phyloP scores from a whole-genome alignment of 2,797 vertebrate genomes.

The Lindbergichthys nudifrons region DNA sequence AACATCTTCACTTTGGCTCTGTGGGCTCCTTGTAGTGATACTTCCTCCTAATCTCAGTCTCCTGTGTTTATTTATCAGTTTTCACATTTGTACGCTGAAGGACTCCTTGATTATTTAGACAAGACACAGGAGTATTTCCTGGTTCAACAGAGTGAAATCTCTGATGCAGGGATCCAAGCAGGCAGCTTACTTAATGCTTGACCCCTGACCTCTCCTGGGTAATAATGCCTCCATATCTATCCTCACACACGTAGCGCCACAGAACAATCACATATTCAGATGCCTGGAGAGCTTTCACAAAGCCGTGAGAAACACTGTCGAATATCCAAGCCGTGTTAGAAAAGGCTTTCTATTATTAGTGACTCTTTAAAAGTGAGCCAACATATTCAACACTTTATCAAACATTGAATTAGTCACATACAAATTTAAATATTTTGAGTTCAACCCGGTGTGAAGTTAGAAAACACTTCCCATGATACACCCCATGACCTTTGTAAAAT shows the following conservation, averaged over 20 bases:
- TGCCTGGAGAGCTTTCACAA: slow-evolving; percentile 68
- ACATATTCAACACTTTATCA: neutral
- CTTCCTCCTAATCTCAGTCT: slow-evolving; percentile 78
- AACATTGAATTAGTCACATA: slow-evolving; percentile 18
- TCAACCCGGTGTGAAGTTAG: slow-evolving; percentile 37
- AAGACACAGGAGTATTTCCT: slow-evolving; percentile 83
- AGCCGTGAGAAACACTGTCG: slow-evolving; percentile 53
- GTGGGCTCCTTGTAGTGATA: slow-evolving; percentile 65
- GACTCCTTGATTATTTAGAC: slow-evolving; percentile 87
- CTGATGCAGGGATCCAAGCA: slow-evolving; percentile 79
- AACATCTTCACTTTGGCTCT: slow-evolving; percentile 76
- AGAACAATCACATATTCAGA: slow-evolving; percentile 80
- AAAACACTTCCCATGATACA: slow-evolving; percentile 45
- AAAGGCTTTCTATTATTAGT: slow-evolving; percentile 45
- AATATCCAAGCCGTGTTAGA: slow-evolving; percentile 46
- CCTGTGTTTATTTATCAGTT: slow-evolving; percentile 87
- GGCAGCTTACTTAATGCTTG: slow-evolving; percentile 86
- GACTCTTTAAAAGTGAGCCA: slow-evolving; percentile 27
- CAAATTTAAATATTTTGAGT: slow-evolving; percentile 32
- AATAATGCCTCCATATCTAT: slow-evolving; percentile 85
- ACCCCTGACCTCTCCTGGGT: slow-evolving; percentile 87
- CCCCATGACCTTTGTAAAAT: slow-evolving; percentile 63
- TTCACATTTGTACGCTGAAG: slow-evolving; percentile 83
- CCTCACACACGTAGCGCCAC: slow-evolving; percentile 78
- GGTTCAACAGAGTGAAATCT: slow-evolving; percentile 81